These are phyloP conservation scores for Apostichopus japonicus DNA, from an alignment of 35 echinoderm and acorn worm species.

Conservation along the genomic window DNA sequence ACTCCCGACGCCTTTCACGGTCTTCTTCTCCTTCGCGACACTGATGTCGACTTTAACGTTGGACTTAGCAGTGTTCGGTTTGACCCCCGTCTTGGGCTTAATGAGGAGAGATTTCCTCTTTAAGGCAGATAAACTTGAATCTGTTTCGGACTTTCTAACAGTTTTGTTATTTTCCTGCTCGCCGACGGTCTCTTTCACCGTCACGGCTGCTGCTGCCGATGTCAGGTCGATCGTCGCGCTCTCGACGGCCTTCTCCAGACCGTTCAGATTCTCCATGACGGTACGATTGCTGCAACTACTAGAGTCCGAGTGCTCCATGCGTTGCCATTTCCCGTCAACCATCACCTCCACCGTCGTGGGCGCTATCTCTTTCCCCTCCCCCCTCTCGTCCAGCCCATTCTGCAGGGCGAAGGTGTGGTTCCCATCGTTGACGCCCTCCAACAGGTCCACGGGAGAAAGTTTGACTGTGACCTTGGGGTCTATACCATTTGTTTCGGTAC, in stretches of 20 bases:
- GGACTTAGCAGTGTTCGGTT: conserved; percentile 34
- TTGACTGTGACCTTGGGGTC: background rate
- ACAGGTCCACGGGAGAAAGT: conserved; percentile 67
- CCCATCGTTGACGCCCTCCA: conserved; percentile 63
- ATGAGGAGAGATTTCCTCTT: conserved; percentile 66
- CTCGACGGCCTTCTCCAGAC: conserved; percentile 2
- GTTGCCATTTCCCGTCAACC: background rate
- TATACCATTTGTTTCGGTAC: background rate
- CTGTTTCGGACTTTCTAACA: conserved; percentile 16
- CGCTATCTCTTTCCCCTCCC: background rate
- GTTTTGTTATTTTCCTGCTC: conserved; percentile 3
- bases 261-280: conserved; percentile 42
- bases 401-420: background rate
- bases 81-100: conserved; percentile 67
- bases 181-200: background rate
- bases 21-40: background rate
- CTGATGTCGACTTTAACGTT: conserved; percentile 23
- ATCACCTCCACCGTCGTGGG: conserved; percentile 6
- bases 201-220: no score
- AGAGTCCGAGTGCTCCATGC: conserved; percentile 23
- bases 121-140: conserved; percentile 10
- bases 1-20: background rate
- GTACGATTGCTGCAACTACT: conserved; percentile 49
- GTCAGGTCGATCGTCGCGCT: conserved; percentile 4
- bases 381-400: background rate